These are phyloP conservation scores for Erythrocebus patas DNA, from an alignment of 2,113 vertebrate species.

Conservation along the genomic window DNA sequence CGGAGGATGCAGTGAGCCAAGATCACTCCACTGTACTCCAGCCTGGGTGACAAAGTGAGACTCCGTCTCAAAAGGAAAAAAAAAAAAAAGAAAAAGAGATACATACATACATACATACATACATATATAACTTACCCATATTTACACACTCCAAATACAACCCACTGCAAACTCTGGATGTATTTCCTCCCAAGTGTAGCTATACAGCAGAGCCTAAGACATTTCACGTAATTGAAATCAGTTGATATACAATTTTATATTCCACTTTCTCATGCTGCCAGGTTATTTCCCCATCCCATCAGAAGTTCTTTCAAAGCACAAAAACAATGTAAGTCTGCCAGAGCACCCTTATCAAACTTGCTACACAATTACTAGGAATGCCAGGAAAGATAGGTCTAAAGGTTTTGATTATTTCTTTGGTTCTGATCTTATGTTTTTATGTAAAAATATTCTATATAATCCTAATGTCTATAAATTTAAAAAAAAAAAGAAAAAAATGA, in stretches of 20 bases:
- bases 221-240: background rate
- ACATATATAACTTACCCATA: background rate
- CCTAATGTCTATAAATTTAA: background rate
- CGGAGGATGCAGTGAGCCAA: background rate
- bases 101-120: no score
- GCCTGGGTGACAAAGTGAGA: background rate
- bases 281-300: background rate
- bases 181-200: background rate
- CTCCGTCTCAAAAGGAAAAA: background rate
- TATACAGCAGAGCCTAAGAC: background rate
- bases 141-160: background rate
- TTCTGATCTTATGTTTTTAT: background rate
- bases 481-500: background rate
- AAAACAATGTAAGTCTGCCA: background rate
- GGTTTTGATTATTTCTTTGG: background rate
- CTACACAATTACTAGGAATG: background rate
- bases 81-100: background rate
- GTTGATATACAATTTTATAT: background rate
- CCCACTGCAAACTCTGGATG: background rate
- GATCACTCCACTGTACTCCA: no score
- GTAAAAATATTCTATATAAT: background rate
- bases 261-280: background rate
- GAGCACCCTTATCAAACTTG: background rate
- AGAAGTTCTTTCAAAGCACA: conserved; percentile 19
- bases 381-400: background rate